These are phyloP conservation scores for Notothenia rossii DNA, from an alignment of 2,113 vertebrate genomes.

Conservation along the genomic window DNA sequence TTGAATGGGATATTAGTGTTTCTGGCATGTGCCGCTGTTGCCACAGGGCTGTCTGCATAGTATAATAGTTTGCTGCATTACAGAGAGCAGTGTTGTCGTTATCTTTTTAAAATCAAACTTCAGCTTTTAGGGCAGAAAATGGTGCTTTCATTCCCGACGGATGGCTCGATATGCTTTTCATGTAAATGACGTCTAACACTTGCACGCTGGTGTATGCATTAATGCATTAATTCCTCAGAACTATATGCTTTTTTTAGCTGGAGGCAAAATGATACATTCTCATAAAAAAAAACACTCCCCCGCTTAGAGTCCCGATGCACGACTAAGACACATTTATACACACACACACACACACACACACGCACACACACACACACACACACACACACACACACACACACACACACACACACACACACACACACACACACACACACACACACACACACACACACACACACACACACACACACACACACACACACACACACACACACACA, in stretches of 20 bases:
- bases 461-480: constrained; percentile 31
- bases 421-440: neutral
- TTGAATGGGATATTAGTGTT: constrained; percentile 53
- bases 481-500: constrained; percentile 63
- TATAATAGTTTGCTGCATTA: constrained; percentile 27
- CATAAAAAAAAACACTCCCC: constrained; percentile 71
- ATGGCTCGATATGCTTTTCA: constrained; percentile 71
- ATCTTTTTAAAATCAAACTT: constrained; percentile 62
- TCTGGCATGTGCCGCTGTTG: constrained; percentile 35
- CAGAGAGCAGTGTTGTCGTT: constrained; percentile 55
- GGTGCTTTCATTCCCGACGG: constrained; percentile 62
- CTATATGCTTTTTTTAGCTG: constrained; percentile 69
- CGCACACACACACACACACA: too few species aligned
- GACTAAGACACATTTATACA: constrained; percentile 13
- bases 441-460: too few species aligned
- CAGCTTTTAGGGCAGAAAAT: constrained; percentile 66
- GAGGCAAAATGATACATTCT: constrained; percentile 71
- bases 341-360: too few species aligned
- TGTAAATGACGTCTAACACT: constrained; percentile 72
- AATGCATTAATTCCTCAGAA: constrained; percentile 71
- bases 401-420: too few species aligned
- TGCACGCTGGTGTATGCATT: constrained; percentile 68
- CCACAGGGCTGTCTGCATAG: constrained; percentile 66
- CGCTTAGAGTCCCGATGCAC: constrained; percentile 45
- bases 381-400: too few species aligned